Base-by-base conservation (phyloP, 2,888 invertebrate genomes). In the Parapristionchus giblindavisi region DNA sequence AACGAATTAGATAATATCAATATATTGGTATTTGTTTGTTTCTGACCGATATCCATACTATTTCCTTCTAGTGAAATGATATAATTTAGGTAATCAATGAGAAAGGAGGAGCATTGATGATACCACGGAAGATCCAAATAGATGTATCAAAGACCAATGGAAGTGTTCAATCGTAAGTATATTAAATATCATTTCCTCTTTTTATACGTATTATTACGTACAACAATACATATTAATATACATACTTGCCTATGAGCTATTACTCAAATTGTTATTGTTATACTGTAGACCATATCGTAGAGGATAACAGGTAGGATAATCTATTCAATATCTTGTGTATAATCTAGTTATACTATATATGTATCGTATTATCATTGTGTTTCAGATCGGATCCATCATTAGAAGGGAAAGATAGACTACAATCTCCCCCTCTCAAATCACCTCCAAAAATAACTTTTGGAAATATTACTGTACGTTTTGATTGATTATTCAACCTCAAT, bases 81-180 rank as follows among this genome's bases (percentile, higher is more conserved):
- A 56, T 56, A 17, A 8, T 56, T 17, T 11, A 71, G 70, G 70
- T 71, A 21, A 54, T 71, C 3, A 40, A 36, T 56, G 70, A 71
- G 56, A 71, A 71, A 40, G 70, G 70, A 6, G 70, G 70, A 17
- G 54, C 70, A 24, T 56, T 48, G 24, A 27, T 71, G 21, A 40
- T 71, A 40, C 70, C 70, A 6, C 36, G 70, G 24, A 71, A 56
- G 54, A 43, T 71, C 24, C 70, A 71, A 56, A 48, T 71, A 2
- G 70, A 56, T 8, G 3, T 38, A 52, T 34, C 32, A n/a, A 71
- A 54, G 70, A 71, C 36, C 21, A 71, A 71, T 40, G 54, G 56
- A 38, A 56, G 29, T n/a, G n/a, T 34, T 1, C 34, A 54, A n/a
- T 71, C 70, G 70, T 71, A 71, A 21, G 70, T 56, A 43, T 43